Percentiles rank a stretch among this genome's conserved stretches.
These are phyloP conservation scores for Boloria selene DNA, from an alignment of 2,888 invertebrate species.

Conservation along the genomic window DNA sequence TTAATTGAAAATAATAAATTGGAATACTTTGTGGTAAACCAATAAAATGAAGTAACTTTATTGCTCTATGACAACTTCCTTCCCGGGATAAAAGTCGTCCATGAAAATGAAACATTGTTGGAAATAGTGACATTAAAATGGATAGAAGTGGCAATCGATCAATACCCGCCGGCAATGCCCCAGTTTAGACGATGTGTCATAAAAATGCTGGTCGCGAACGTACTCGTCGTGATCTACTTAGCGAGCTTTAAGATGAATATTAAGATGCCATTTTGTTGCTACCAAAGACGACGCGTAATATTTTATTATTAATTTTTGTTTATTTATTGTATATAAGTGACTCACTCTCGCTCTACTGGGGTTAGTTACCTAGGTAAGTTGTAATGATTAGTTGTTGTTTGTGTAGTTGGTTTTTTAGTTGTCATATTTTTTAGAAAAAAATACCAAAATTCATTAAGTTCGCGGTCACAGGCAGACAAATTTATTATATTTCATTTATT, in stretches of 20 bases:
- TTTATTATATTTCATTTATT: no score
- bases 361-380: no score
- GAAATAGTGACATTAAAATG: conserved; percentile 31
- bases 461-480: no score
- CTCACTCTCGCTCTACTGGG: no score
- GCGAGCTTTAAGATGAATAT: conserved; percentile 40
- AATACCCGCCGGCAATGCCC: conserved; percentile 53
- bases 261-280: conserved; percentile 28
- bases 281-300: neutral
- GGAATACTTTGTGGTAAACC: neutral
- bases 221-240: conserved; percentile 39
- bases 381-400: no score
- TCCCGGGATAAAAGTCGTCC: conserved; percentile 7
- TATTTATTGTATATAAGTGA: no score
- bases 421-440: no score
- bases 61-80: neutral
- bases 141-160: conserved; percentile 50
- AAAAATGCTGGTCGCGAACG: conserved; percentile 51
- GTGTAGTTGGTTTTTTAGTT: no score
- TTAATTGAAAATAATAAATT: neutral
- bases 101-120: conserved; percentile 26
- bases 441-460: no score
- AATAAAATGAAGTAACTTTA: conserved; percentile 13
- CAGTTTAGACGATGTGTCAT: conserved; percentile 49
- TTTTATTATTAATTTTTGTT: neutral